Conservation (phyloP, 2,888 invertebrate genomes). For the Nomada lathburiana region DNA sequence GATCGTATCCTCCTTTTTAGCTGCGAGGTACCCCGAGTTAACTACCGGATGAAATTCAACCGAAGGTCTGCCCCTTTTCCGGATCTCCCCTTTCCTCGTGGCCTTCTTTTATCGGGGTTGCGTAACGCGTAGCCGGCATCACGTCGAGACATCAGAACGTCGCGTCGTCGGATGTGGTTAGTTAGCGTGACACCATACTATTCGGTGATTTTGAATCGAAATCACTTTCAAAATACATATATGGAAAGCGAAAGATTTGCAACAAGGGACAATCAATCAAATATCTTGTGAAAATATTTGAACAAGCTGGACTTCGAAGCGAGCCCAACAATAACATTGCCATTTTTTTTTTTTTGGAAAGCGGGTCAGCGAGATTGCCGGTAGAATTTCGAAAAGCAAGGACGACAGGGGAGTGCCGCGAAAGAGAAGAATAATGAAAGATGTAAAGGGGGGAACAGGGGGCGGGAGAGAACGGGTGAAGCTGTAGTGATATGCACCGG, state of each 20-base stretch:
- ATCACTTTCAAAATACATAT: too few relatives aligned
- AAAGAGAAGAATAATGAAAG: slow-evolving; percentile 37
- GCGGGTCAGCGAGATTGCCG: slow-evolving; percentile 58
- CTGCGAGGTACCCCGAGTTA: slow-evolving; percentile 20
- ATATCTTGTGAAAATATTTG: neutral
- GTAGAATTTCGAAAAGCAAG: slow-evolving; percentile 31
- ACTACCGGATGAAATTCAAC: slow-evolving; percentile 54
- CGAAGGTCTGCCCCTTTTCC: slow-evolving; percentile 24
- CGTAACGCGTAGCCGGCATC: neutral
- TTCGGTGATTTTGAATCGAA: too few relatives aligned
- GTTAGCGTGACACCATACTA: too few relatives aligned
- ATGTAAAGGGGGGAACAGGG: slow-evolving; percentile 61
- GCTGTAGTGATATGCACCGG: slow-evolving; percentile 79
- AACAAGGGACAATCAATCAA: too few relatives aligned
- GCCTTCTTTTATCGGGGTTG: neutral
- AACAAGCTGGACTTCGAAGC: neutral
- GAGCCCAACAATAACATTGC: slow-evolving; percentile 12
- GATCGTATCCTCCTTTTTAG: slow-evolving; percentile 14
- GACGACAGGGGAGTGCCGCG: neutral
- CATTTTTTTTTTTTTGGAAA: slow-evolving; percentile 16
- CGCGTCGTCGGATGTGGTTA: too few relatives aligned
- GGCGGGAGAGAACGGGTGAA: slow-evolving; percentile 67
- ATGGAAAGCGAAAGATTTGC: too few relatives aligned
- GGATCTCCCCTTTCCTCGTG: slow-evolving; percentile 16
- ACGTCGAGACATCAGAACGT: slow-evolving; percentile 6